phyloP scores from a whole-genome alignment of 2,113 vertebrate genomes.

The Camarhynchus parvulus region DNA sequence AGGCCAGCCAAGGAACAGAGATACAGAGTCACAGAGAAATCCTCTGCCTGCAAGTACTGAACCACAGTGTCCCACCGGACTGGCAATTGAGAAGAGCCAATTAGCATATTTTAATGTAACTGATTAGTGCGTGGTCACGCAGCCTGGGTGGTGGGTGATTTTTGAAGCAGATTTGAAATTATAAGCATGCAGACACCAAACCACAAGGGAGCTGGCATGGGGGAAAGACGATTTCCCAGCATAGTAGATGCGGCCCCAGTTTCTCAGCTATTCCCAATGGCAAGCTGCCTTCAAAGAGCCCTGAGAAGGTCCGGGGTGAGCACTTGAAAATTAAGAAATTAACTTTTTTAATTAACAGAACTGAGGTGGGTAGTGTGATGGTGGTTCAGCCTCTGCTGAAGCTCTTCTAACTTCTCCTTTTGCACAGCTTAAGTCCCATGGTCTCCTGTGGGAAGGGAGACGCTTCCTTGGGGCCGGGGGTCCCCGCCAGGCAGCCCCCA shows the following conservation, averaged over 20 bases:
- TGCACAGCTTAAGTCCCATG: rapidly evolving
- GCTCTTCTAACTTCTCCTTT: background rate
- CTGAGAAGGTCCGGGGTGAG: background rate
- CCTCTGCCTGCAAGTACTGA: background rate
- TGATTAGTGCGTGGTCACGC: background rate
- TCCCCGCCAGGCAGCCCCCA: rapidly evolving
- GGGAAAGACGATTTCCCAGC: background rate
- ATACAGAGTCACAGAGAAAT: background rate
- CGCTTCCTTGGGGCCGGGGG: rapidly evolving
- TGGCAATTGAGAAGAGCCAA: background rate
- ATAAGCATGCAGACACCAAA: conserved; percentile 2
- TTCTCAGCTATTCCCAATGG: background rate
- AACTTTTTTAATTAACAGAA: conserved; percentile 27
- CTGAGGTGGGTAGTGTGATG: background rate
- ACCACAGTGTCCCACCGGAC: background rate
- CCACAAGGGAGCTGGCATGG: background rate
- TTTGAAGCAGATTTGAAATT: conserved; percentile 32
- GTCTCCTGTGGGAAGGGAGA: background rate
- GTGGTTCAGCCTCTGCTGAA: background rate
- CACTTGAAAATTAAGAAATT: conserved; percentile 50
- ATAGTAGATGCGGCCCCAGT: background rate
- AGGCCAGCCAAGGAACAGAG: background rate
- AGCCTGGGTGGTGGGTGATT: background rate
- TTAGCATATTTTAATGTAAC: conserved; percentile 41
- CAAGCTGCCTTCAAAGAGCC: background rate